Percentiles rank a stretch among this genome's conserved stretches.
Conservation (phyloP, 2,113 vertebrate genomes). For the Vanacampus margaritifer region DNA sequence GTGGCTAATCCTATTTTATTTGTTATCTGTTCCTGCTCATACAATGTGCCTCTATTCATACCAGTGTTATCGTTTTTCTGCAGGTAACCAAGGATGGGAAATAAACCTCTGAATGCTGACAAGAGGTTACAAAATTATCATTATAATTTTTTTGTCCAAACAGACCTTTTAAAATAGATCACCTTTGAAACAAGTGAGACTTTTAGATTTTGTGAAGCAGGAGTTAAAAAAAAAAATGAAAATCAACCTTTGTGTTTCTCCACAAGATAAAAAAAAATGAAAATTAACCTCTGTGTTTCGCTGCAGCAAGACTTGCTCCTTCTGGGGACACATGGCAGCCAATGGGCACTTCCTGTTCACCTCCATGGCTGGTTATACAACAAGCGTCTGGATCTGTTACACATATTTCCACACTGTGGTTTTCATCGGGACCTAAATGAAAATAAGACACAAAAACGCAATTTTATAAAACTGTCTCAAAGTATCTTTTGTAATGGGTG, state of each 20-base stretch:
- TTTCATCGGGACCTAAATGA: conserved; percentile 25
- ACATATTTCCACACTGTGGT: conserved; percentile 17
- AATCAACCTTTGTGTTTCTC: conserved; percentile 46
- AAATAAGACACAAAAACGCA: not conserved
- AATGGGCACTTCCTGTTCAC: conserved; percentile 64
- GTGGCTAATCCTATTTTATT: conserved; percentile 22
- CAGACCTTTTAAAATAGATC: conserved; percentile 21
- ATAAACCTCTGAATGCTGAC: conserved; percentile 31
- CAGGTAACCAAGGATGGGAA: conserved; percentile 28
- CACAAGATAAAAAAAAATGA: not conserved
- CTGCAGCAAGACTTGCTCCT: conserved; percentile 15
- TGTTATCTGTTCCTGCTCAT: conserved; percentile 29
- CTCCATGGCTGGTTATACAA: conserved; percentile 14
- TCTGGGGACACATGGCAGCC: conserved; percentile 29
- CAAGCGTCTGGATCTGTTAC: conserved; percentile 31
- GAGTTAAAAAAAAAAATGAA: not conserved
- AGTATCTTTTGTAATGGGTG: not conserved
- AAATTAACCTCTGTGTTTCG: conserved; percentile 48
- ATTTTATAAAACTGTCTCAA: not conserved
- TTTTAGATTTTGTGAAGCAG: not conserved
- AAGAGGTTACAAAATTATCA: not conserved
- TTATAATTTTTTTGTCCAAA: conserved; percentile 3
- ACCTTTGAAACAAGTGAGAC: not conserved
- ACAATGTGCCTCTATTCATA: conserved; percentile 22
- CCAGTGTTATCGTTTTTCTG: conserved; percentile 17